These are phyloP conservation scores for Musca domestica DNA, from an alignment of 1,140 invertebrate species.

Conservation along the genomic window DNA sequence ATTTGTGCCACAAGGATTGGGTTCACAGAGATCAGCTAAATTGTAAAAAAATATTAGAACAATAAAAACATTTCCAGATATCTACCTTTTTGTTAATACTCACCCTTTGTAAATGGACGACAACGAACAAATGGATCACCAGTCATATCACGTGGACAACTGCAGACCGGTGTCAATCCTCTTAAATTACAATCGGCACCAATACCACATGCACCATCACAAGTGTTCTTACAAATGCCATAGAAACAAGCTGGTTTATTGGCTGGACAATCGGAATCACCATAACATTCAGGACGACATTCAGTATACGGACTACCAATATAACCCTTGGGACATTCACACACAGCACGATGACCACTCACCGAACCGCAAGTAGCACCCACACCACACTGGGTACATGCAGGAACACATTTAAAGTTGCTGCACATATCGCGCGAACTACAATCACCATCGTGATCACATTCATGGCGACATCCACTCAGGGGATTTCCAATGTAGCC, in stretches of 20 bases:
- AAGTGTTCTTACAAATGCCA: slow-evolving; percentile 77
- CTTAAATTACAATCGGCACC: slow-evolving; percentile 68
- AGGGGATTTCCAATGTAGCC: slow-evolving; percentile 73
- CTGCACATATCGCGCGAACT: slow-evolving; percentile 67
- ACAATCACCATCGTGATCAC: slow-evolving; percentile 74
- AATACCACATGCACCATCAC: slow-evolving; percentile 74
- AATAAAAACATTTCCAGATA: background rate
- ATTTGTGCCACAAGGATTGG: slow-evolving; percentile 80
- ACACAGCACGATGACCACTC: slow-evolving; percentile 72
- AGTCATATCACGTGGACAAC: slow-evolving; percentile 81
- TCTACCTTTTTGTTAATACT: slow-evolving; percentile 21
- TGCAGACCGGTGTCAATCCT: slow-evolving; percentile 76
- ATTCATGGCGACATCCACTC: slow-evolving; percentile 67
- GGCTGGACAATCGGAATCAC: slow-evolving; percentile 70
- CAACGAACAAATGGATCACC: slow-evolving; percentile 81
- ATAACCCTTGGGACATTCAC: slow-evolving; percentile 78
- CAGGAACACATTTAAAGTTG: slow-evolving; percentile 73
- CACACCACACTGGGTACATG: slow-evolving; percentile 75
- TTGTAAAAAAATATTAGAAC: background rate
- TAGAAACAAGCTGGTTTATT: slow-evolving; percentile 77
- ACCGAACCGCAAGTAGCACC: slow-evolving; percentile 76
- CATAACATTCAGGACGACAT: slow-evolving; percentile 73
- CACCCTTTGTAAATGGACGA: slow-evolving; percentile 69
- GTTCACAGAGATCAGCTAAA: slow-evolving; percentile 72
- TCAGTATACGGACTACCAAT: slow-evolving; percentile 70